Conservation (phyloP, 2,888 invertebrate genomes). For the Ephialtes manifestator region DNA sequence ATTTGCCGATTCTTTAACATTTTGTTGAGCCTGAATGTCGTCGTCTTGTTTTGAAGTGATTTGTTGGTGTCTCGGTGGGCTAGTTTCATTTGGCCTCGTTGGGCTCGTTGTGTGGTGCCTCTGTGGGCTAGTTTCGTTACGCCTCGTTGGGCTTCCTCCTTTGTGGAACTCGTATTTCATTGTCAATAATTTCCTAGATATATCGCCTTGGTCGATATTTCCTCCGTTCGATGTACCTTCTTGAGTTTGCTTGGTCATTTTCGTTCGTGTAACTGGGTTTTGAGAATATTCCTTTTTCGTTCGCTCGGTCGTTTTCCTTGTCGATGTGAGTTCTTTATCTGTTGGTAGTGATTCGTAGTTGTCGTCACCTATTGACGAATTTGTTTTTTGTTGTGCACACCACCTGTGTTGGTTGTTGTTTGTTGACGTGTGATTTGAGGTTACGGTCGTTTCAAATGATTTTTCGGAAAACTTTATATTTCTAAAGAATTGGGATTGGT, state of each 20-base stretch:
- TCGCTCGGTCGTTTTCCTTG: background rate
- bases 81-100: background rate
- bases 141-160: background rate
- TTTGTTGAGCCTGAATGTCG: too few species aligned
- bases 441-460: too few species aligned
- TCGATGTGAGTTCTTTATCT: background rate
- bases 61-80: background rate
- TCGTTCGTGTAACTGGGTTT: background rate
- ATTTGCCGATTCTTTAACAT: too few species aligned
- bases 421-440: background rate
- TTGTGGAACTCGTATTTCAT: background rate
- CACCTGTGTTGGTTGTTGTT: background rate
- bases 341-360: background rate
- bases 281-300: slow-evolving; percentile 5
- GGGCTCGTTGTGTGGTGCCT: background rate
- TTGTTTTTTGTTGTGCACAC: background rate
- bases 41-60: background rate
- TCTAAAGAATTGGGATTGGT: too few species aligned
- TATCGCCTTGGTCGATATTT: too few species aligned
- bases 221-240: too few species aligned
- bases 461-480: too few species aligned
- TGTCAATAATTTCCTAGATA: too few species aligned
- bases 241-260: background rate
- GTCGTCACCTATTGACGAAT: background rate
- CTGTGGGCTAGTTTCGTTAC: background rate